Base-by-base conservation (phyloP, 2,888 invertebrate species). In the Tineola bisselliella region DNA sequence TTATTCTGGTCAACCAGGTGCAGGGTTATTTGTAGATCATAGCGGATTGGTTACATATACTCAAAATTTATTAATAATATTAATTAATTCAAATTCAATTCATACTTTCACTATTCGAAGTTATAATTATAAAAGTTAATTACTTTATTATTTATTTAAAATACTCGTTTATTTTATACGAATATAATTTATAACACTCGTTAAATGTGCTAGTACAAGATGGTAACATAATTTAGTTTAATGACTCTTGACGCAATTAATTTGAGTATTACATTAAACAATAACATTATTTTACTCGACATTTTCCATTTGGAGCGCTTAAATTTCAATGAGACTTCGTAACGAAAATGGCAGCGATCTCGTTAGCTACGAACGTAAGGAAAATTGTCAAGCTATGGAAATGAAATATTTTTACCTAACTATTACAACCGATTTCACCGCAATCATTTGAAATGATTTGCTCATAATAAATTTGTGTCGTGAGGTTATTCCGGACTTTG, bases 401-500 rank as follows among this genome's bases (percentile, higher is more conserved):
- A 33, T 58, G n/a, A n/a, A 13, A 33, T 54, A 54, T 33, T 58
- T 58, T 58, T 31, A 25, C 15, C 31, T 58, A 33, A 58, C 31
- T 58, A 33, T 58, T 58, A 58, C 58, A 58, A 58, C 17, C 58
- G 33, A 58, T 58, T 58, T 58, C 58, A 58, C 58, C 33, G 58
- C 58, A 58, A 58, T 58, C 58, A 58, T 15, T 58, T 31, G 33
- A 58, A 58, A 58, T 58, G 58, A 58, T 58, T 58, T 58, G 58
- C 58, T 58, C 58, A 58, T 58, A 58, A 58, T 58, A 58, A 58
- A 58, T 58, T 58, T 58, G 30, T 58, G 58, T 58, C 58, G 58
- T 58, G 58, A 33, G 33, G 58, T 58, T 58, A 58, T 58, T 33
- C 25, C 54, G 54, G 17, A 18, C 54, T 54, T 8, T 3, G 54